phyloP scores from a whole-genome alignment of 2,113 vertebrate genomes.

The Mus musculus region DNA sequence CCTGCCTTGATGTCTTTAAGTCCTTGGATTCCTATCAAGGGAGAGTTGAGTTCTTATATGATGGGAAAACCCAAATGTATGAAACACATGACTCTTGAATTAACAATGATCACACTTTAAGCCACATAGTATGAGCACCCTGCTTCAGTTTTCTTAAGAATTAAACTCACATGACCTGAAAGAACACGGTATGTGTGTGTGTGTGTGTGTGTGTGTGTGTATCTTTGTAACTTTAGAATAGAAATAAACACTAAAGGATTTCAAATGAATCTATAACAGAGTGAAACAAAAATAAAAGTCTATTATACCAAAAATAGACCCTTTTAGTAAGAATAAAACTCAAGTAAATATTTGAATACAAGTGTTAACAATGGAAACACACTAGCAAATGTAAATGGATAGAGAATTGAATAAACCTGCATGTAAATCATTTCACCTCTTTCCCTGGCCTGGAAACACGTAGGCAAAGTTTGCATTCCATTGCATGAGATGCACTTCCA shows the following conservation, averaged over 20 bases:
- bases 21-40: background rate
- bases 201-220: too few relatives aligned
- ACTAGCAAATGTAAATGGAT: background rate
- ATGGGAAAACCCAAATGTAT: background rate
- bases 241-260: background rate
- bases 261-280: background rate
- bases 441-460: background rate
- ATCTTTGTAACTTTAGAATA: background rate
- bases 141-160: background rate
- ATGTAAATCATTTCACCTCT: background rate
- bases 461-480: background rate
- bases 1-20: background rate
- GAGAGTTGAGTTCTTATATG: background rate
- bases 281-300: background rate
- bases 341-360: background rate
- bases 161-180: background rate
- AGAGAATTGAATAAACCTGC: background rate
- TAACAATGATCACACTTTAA: background rate
- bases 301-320: background rate
- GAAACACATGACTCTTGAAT: background rate
- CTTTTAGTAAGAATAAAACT: background rate
- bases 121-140: background rate
- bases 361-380: background rate
- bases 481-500: background rate
- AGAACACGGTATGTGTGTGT: too few relatives aligned